Evolutionary conservation across 2,888 invertebrate species (phyloP).

Genomic region (Frankliniella fusca): DNA sequence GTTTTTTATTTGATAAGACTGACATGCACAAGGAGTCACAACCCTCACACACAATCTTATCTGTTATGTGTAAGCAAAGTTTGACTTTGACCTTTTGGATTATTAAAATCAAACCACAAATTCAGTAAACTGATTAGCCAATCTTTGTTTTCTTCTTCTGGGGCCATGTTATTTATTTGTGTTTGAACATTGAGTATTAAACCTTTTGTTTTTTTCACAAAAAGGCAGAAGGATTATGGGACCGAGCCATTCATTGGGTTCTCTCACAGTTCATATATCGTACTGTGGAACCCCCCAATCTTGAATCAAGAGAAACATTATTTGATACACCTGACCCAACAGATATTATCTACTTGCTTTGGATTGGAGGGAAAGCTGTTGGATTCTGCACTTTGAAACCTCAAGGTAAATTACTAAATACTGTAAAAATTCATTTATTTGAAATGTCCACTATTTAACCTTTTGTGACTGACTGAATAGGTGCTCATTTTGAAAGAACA

Average conservation of each 20-base stretch:
- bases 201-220: not conserved
- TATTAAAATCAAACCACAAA: no score
- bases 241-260: slow-evolving; percentile 30
- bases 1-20: not conserved
- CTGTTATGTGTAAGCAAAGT: no score
- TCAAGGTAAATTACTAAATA: not conserved
- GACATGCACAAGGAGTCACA: no score
- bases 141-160: no score
- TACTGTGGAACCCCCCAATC: slow-evolving; percentile 29
- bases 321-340: slow-evolving; percentile 35
- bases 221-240: slow-evolving; percentile 29
- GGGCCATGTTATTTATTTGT: no score
- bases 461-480: slow-evolving; percentile 37
- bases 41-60: no score
- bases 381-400: slow-evolving; percentile 31
- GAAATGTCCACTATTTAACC: not conserved
- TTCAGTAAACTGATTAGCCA: no score
- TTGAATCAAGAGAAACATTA: slow-evolving; percentile 28
- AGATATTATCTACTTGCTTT: slow-evolving; percentile 34
- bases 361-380: slow-evolving; percentile 34
- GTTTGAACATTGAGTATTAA: not conserved
- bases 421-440: slow-evolving; percentile 14
- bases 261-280: slow-evolving; percentile 35
- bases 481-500: slow-evolving; percentile 42
- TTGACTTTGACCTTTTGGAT: no score